Base-by-base conservation (phyloP, 2,888 invertebrate species). In the Eristalis intricaria region DNA sequence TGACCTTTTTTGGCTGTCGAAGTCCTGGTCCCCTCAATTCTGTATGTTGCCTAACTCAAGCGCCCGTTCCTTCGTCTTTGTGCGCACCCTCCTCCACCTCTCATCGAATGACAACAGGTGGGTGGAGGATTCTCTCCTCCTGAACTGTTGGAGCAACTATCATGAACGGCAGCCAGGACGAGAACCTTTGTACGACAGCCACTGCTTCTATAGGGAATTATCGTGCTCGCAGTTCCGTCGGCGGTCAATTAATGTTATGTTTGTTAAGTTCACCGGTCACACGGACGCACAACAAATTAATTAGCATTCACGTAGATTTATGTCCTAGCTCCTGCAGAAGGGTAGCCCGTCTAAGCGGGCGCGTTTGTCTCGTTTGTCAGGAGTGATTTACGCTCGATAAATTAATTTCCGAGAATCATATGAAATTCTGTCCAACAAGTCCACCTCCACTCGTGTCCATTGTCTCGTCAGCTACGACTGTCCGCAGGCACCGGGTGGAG, bases 271-370 rank as follows among this genome's bases (percentile, higher is more conserved):
- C 50, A 65, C 13, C 23, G 26, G 26, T 3, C 1, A n/a, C 71
- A 73, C 22, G 79, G 79, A 79, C 75, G 71, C 60, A 76, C 66
- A 75, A 32, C 71, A 71, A 71, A 80, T 76, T 80, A 84, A 84
- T 84, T 84, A 84, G 66, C 68, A 76, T 80, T 75, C 66, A 76
- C 71, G 63, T 76, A 68, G 80, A 84, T 80, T 84, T 79, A 84
- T 84, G 70, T 63, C 4, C 38, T 10, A 26, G 5, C 38, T 68
- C 4, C 4, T 29, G 50, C 15, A 43, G 38, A 77, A 64, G 58
- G 70, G 64, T 3, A 3, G 26, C 3, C 26, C 26, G 22, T 50
- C 61, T 4, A 56, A 13, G 1, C 60, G 26, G 13, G 23, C 26
- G 60, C 26, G 60, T 60, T 23, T 60, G 60, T 26, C 84, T 84